Evolutionary conservation across 2,888 invertebrate genomes (phyloP), one percentile per base, ranked within the genome.

Genomic region (Drosophila yooni): DNA sequence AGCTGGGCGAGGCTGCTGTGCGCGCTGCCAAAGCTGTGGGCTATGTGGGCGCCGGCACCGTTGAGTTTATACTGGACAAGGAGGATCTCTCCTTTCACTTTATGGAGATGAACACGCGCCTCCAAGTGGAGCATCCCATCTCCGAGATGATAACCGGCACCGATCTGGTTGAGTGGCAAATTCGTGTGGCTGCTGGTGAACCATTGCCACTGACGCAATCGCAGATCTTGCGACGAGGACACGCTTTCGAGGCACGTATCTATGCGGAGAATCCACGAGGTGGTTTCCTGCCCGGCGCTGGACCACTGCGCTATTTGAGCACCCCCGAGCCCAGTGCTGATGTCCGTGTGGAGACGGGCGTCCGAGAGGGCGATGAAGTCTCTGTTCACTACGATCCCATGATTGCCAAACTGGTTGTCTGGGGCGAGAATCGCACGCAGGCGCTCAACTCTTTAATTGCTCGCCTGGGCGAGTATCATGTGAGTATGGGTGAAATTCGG

Each of bases 31-130:
- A 96, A 91, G 99, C 99, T 5, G 99, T 99, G 0, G 96, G 97
- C 50, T 99, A 99, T 93, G 98, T 99, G 1, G 99, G 99, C 27
- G 99, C 99, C 4, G 99, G 99, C 33, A 99, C 99, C 0, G 99
- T 99, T 0, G 99, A 99, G 93, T 99, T 99, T 92, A 99, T 99
- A 81, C 95, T 99, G 92, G 99, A 99, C 92, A 95, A 96, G 62
- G 94, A 94, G 63, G 95, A 96, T 52, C 96, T 97, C 79, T 96
- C 96, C 73, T 99, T 99, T 92, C 98, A 98, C 94, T 99, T 99
- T 92, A 99, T 99, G 99, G 99, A 99, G 94, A 99, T 99, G 99
- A 99, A 99, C 93, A 99, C 99, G 0, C 94, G 99, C 48, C 94
- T 98, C 36, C 98, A 98, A 93, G 98, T 99, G 0, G 99, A 99